These are phyloP conservation scores for Dryocosmus kuriphilus DNA, from an alignment of 2,888 invertebrate genomes.

Conservation along the genomic window DNA sequence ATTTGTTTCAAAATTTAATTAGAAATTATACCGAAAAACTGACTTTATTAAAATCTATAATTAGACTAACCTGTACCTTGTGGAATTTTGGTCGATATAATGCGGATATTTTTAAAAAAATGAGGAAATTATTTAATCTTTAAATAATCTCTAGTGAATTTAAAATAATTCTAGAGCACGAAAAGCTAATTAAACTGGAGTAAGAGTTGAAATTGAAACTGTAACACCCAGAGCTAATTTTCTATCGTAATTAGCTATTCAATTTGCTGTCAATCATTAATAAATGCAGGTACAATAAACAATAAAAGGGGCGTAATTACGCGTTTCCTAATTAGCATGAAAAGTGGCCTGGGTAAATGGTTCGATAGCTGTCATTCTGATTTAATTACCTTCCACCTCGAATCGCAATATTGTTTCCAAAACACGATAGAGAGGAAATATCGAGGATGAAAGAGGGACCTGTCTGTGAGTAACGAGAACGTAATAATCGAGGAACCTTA, in stretches of 20 bases:
- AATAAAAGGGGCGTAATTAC: constrained; percentile 24
- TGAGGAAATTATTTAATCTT: neutral
- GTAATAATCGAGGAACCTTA: constrained; percentile 66
- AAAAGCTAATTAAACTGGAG: constrained; percentile 6
- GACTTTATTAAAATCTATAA: neutral
- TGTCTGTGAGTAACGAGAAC: constrained; percentile 50
- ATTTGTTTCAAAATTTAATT: neutral
- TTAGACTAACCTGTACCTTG: neutral
- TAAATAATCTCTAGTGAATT: neutral
- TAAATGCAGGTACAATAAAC: constrained; percentile 33
- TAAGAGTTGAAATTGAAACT: constrained; percentile 15
- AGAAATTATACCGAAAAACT: neutral
- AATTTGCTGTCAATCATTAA: constrained; percentile 38
- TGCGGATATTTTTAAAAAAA: neutral
- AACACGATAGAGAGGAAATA: constrained; percentile 12
- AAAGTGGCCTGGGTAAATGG: constrained; percentile 34
- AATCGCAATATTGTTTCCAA: neutral
- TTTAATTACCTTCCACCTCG: constrained; percentile 19
- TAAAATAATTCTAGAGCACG: neutral
- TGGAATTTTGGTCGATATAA: neutral
- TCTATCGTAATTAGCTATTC: constrained; percentile 30
- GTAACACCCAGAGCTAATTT: constrained; percentile 17
- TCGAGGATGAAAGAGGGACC: constrained; percentile 4
- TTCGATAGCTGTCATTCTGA: constrained; percentile 35
- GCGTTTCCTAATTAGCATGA: constrained; percentile 38